Evolutionary conservation across 2,797 vertebrate species (phyloP).

Genomic region (Tragopan temminckii): DNA sequence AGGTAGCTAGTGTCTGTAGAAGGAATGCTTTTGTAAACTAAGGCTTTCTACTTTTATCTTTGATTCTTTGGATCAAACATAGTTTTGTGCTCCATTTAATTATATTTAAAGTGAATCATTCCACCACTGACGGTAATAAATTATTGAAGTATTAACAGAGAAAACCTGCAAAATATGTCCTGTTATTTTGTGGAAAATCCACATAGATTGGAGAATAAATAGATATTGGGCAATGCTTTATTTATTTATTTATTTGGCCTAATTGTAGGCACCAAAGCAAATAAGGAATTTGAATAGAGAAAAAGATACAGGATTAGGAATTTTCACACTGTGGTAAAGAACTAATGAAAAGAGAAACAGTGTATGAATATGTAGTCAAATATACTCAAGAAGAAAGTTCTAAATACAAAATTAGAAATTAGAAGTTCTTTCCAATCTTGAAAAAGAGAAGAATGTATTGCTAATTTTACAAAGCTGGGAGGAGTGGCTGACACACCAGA

Average conservation of each 20-base stretch:
- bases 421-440: background rate
- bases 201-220: background rate
- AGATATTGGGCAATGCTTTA: background rate
- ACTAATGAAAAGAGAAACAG: accelerated
- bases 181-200: background rate
- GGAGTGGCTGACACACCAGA: no score
- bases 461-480: no score
- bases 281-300: background rate
- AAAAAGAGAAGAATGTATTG: no score
- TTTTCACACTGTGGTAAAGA: background rate
- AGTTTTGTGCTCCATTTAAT: background rate
- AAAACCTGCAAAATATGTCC: background rate
- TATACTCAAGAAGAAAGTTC: background rate
- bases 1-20: background rate
- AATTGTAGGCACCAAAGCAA: background rate
- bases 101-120: background rate
- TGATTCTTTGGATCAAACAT: background rate
- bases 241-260: background rate
- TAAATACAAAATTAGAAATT: background rate
- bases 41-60: background rate
- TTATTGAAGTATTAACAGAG: background rate
- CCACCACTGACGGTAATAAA: background rate
- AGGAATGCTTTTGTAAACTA: background rate
- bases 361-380: background rate
- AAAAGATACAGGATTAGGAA: background rate